Evolutionary conservation across 1,140 invertebrate species (phyloP), one percentile per base, ranked within the genome.

Genomic region (Octopus sinensis): DNA sequence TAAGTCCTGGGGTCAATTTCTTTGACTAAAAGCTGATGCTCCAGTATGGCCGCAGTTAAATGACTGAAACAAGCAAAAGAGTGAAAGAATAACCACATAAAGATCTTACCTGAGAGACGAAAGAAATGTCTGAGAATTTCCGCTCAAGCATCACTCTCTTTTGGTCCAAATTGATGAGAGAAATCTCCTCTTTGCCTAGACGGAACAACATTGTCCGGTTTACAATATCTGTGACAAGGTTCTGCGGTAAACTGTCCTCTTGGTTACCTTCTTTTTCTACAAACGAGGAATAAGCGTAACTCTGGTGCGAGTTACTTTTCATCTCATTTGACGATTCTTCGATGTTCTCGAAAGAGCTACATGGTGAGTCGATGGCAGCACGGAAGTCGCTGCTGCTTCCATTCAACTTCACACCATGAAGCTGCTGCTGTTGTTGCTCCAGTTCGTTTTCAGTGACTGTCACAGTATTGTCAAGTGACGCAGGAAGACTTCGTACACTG

Each of bases 161-260:
- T 56, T 95, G 93, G 89, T 98, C 96, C 0, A 96, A 95, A 88
- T 96, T 97, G 80, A 98, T 97, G 0, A 98, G 92, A 76, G 96
- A 93, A 52, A 98, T 91, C 90, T 98, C 96, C 76, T 93, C 93
- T 54, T 94, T 92, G n/a, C 96, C 96, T 30, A 98, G 95, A 92
- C 96, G 91, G 80, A 93, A 95, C 10, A 98, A 92, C 96, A 98
- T 98, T 3, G 96, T 97, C 51, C 96, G 93, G 92, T 98, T 98
- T 84, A 95, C 94, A 80, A 96, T 94, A 56, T 76, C 71, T 23
- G 23, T 71, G n/a, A n/a, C 53, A 13, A 17, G 51, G 23, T 17
- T 30, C 4, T 51, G 6, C 43, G 54, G 5, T 7, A 53, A 54
- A 6, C 54, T 79, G 17, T 54, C 54, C 9, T 43, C 54, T 53